Base-by-base conservation (phyloP, 2,888 invertebrate genomes). In the Cheilosia vulpina region DNA sequence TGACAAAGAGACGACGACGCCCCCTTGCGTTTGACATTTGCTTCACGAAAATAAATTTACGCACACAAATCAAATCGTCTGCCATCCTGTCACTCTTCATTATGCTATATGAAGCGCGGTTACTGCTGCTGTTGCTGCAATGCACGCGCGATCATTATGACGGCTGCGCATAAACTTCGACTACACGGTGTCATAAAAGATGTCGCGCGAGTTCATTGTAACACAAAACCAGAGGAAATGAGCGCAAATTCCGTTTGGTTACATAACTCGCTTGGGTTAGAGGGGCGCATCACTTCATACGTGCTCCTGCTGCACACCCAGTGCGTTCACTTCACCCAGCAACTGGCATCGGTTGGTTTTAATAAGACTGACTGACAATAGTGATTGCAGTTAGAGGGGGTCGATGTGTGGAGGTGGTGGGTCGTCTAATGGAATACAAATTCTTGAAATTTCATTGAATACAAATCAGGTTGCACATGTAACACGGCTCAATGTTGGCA, bases 401-500 rank as follows among this genome's bases (percentile, higher is more conserved):
- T 38, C 38, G 38, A 15, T 19, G 9, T 21, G 19, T 47, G 45
- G n/a, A 9, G 19, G 50, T 34, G 21, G 43, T 27, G 31, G 45
- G 31, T 65, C 75, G 69, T 76, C 79, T 84, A 84, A 82, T 87
- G 69, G 87, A 87, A 87, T 81, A 81, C 80, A 81, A 87, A 87
- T 87, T 87, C 69, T 82, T 82, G 77, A 87, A 87, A 82, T 87
- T 82, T 78, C 81, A 81, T 82, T 87, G 80, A 81, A 78, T 65
- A 73, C 71, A 82, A 87, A 78, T 87, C 72, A 78, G 77, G 85
- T 85, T 85, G 85, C 81, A 77, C 77, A 85, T 85, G 77, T 76
- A 85, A 81, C 68, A 63, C 80, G 57, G 85, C 85, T 80, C 87
- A 87, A 87, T 87, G 87, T 87, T 87, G 87, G 87, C 83, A 87